These are phyloP conservation scores for Neelides folsomi DNA, from an alignment of 2,888 invertebrate genomes.

Conservation along the genomic window DNA sequence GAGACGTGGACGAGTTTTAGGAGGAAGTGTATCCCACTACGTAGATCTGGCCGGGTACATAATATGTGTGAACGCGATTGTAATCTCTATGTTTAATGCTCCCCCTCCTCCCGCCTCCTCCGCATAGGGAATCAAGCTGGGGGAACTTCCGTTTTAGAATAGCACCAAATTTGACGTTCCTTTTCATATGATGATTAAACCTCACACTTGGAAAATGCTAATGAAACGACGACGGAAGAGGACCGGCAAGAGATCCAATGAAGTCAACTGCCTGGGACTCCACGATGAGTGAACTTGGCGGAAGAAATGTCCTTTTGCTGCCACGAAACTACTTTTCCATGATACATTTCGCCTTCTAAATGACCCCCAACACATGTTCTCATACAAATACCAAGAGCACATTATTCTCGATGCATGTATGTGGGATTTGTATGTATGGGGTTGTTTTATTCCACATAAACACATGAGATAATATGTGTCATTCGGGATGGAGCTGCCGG, in stretches of 20 bases:
- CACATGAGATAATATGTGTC: background rate
- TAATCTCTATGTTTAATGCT: background rate
- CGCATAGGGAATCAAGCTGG: constrained; percentile 10
- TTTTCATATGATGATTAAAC: constrained; percentile 8
- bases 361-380: constrained; percentile 23
- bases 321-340: constrained; percentile 7
- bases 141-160: constrained; percentile 26
- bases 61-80: background rate
- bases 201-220: constrained; percentile 10
- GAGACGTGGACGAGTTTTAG: constrained; percentile 5
- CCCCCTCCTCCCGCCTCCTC: background rate
- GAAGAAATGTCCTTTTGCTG: constrained; percentile 1
- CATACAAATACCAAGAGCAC: constrained; percentile 17
- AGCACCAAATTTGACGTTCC: constrained; percentile 13
- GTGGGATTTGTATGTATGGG: background rate
- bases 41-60: background rate
- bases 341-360: constrained; percentile 21
- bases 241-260: constrained; percentile 5
- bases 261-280: constrained; percentile 2
- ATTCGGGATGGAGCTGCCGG: no score
- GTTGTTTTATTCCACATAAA: constrained; percentile 5
- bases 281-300: background rate
- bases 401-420: background rate
- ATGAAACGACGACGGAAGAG: constrained; percentile 3
- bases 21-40: background rate